Evolutionary conservation across 2,113 vertebrate species (phyloP), one percentile per base, ranked within the genome.

Genomic region (Eclectus roratus): DNA sequence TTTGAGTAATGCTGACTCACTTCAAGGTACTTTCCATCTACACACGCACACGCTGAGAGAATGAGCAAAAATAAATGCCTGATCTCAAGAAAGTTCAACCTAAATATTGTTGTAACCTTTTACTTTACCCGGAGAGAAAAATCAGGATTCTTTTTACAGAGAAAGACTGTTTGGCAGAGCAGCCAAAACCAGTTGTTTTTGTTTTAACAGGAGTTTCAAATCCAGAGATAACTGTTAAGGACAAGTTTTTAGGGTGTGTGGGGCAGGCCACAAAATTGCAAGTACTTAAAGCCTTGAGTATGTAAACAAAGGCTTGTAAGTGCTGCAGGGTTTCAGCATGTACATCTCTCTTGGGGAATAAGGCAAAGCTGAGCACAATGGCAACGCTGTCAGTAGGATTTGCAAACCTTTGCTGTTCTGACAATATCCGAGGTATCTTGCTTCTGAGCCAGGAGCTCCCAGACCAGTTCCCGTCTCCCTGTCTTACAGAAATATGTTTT

Each of bases 81-180:
- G 78, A 90, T 95, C 94, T 91, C 96, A 93, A 88, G 94, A 96
- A 93, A 94, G 79, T 96, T 97, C 96, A 98, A 97, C 96, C 96
- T 97, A 98, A 98, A 98, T 98, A 98, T 98, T 98, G 81, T 97
- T 97, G 73, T 98, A 98, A 98, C 98, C 97, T 98, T 98, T 98
- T 60, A 93, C 96, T 96, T 96, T 79, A 85, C 76, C 80, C 61
- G 64, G 71, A 89, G 88, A 95, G 93, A 97, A 97, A 97, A 97
- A 98, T 96, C 97, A 93, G 89, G 94, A 96, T 98, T 91, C 88
- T 96, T 97, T 98, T 98, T 97, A 89, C 80, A 96, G 96, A 96
- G 94, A 96, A 74, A 91, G 13, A 72, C 94, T 89, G 41, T 53
- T 94, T 95, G 96, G 97, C 97, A 95, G 92, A 85, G 84, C 23